phyloP scores from a whole-genome alignment of 2,888 invertebrate genomes.

The Drosophila fungiperda region DNA sequence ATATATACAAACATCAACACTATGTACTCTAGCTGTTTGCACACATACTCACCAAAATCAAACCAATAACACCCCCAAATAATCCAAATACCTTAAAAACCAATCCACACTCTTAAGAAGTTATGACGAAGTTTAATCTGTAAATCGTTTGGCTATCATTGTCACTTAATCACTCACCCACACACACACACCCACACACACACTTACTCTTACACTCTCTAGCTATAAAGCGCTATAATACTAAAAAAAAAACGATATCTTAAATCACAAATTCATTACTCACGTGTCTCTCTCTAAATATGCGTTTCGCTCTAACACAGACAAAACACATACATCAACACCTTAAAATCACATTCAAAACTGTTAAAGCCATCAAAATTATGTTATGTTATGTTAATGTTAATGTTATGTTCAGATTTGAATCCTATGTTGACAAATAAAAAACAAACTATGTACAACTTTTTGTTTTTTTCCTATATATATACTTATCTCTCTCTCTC shows the following conservation, averaged over 20 bases:
- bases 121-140: conserved; percentile 50
- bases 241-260: conserved; percentile 31
- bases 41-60: conserved; percentile 44
- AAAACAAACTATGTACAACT: conserved; percentile 62
- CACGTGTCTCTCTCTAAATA: conserved; percentile 44
- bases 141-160: conserved; percentile 42
- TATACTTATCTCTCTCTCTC: conserved; percentile 23
- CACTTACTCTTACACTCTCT: conserved; percentile 5
- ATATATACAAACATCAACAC: conserved; percentile 47
- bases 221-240: conserved; percentile 32
- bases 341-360: conserved; percentile 39
- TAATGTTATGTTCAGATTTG: conserved; percentile 62
- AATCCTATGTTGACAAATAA: conserved; percentile 56
- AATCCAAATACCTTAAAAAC: conserved; percentile 20
- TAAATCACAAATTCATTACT: conserved; percentile 52
- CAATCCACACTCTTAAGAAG: conserved; percentile 28
- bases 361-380: conserved; percentile 73
- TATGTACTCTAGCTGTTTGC: conserved; percentile 62
- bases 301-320: conserved; percentile 41
- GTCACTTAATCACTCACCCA: conserved; percentile 11
- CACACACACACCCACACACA: background rate
- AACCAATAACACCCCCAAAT: conserved; percentile 16
- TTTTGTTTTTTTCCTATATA: conserved; percentile 49
- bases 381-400: conserved; percentile 70
- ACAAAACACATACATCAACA: conserved; percentile 27